Conservation (phyloP, 2,113 vertebrate species). For the Coryphaenoides rupestris region DNA sequence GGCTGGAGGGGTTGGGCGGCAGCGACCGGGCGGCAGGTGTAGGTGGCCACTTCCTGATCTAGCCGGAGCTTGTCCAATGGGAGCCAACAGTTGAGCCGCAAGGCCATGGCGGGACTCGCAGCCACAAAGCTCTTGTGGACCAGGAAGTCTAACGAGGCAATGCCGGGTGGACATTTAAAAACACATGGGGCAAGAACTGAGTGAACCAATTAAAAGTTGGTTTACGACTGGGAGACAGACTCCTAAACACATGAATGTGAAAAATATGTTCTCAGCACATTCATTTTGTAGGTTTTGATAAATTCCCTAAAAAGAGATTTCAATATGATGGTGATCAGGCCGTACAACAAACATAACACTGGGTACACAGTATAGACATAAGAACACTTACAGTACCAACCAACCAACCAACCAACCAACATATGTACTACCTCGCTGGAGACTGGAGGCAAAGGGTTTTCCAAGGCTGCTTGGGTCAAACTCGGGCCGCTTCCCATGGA, state of each 20-base stretch:
- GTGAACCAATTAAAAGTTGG: too few relatives aligned
- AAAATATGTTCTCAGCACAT: neutral
- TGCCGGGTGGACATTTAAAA: too few relatives aligned
- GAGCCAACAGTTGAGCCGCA: constrained; percentile 52
- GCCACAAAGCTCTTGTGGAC: constrained; percentile 24
- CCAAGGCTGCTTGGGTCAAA: neutral
- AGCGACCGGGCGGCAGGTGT: constrained; percentile 34
- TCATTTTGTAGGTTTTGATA: too few relatives aligned
- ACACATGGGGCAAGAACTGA: too few relatives aligned
- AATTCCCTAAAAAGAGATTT: too few relatives aligned
- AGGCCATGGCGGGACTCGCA: constrained; percentile 25
- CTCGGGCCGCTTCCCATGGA: constrained; percentile 4
- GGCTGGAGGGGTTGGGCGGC: constrained; percentile 14
- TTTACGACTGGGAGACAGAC: too few relatives aligned
- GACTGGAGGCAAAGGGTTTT: neutral
- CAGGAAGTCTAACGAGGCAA: constrained; percentile 20
- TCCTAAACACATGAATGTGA: too few relatives aligned
- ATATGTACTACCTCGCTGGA: neutral
- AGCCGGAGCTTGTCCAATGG: constrained; percentile 61
- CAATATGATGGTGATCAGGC: too few relatives aligned
- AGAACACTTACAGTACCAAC: neutral
- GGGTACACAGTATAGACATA: neutral
- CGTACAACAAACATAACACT: neutral
- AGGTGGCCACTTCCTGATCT: constrained; percentile 73
- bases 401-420: neutral